Percentiles rank a stretch among this genome's conserved stretches.
Evolutionary conservation across 37 sponge, comb jelly and placozoan genomes (phyloP).

Genomic region (Crambe crambe): DNA sequence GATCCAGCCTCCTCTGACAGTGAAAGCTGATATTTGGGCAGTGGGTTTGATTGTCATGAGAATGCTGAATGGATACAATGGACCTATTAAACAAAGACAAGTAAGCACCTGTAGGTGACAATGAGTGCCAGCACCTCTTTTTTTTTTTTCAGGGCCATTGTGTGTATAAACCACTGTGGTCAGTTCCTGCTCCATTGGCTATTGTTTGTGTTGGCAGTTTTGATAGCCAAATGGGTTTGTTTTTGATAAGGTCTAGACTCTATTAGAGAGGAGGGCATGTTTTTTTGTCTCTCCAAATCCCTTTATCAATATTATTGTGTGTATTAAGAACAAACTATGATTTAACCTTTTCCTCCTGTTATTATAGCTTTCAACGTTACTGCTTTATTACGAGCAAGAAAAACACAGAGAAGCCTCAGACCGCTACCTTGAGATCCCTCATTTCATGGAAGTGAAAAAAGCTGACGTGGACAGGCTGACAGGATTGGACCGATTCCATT

Average conservation of each 20-base stretch:
- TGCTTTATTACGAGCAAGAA: not conserved
- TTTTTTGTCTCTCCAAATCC: too few relatives aligned
- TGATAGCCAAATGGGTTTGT: too few relatives aligned
- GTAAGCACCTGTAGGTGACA: too few relatives aligned
- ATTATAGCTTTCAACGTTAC: not conserved
- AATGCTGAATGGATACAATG: conserved; percentile 15
- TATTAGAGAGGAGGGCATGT: too few relatives aligned
- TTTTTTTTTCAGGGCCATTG: not conserved
- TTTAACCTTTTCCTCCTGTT: too few relatives aligned
- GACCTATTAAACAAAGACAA: conserved; percentile 24
- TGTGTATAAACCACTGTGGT: not conserved
- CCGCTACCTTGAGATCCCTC: not conserved
- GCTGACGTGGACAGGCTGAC: not conserved
- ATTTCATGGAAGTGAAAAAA: not conserved
- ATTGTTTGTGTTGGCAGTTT: too few relatives aligned
- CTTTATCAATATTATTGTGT: too few relatives aligned
- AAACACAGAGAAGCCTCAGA: not conserved
- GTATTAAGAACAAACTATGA: too few relatives aligned
- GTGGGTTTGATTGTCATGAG: conserved; percentile 8
- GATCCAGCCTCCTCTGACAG: not conserved
- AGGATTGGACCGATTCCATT: not conserved
- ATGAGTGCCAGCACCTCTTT: not conserved
- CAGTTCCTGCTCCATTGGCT: too few relatives aligned
- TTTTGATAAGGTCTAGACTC: too few relatives aligned
- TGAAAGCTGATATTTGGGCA: conserved; percentile 33